Percentiles rank a stretch among this genome's conserved stretches.
Conservation (phyloP, 2,888 invertebrate genomes). For the Monoplex corrugatus region DNA sequence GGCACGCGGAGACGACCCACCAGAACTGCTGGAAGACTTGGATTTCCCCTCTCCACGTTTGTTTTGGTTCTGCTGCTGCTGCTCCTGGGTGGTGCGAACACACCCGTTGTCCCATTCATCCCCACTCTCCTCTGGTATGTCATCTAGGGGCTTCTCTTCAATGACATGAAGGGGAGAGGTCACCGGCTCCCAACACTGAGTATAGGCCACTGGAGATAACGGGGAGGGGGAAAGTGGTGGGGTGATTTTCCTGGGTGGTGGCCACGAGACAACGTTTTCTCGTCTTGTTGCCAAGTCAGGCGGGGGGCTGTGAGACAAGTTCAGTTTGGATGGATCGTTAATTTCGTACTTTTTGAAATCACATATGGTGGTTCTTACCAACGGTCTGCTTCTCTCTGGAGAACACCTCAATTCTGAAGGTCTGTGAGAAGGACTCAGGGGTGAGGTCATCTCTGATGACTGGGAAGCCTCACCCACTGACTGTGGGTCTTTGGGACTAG, state of each 20-base stretch:
- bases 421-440: neutral
- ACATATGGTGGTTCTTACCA: neutral
- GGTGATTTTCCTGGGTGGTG: constrained; percentile 40
- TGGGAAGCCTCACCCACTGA: neutral
- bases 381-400: neutral
- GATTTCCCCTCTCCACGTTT: neutral
- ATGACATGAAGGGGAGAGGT: constrained; percentile 66
- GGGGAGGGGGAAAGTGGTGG: constrained; percentile 37
- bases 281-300: neutral
- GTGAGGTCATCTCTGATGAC: neutral
- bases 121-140: constrained; percentile 70
- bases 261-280: constrained; percentile 42
- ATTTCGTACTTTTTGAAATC: constrained; percentile 35
- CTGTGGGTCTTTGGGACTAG: neutral
- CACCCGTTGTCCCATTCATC: constrained; percentile 31
- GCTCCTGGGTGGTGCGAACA: constrained; percentile 12
- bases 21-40: neutral
- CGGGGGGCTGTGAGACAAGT: neutral
- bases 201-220: constrained; percentile 5
- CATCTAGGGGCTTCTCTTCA: constrained; percentile 72
- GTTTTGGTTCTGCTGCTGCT: constrained; percentile 34
- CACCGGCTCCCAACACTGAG: constrained; percentile 23
- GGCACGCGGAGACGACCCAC: constrained; percentile 45
- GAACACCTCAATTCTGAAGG: neutral
- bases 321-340: constrained; percentile 26